Evolutionary conservation across 1,140 invertebrate species (phyloP).

Genomic region (Macrobrachium nipponense): DNA sequence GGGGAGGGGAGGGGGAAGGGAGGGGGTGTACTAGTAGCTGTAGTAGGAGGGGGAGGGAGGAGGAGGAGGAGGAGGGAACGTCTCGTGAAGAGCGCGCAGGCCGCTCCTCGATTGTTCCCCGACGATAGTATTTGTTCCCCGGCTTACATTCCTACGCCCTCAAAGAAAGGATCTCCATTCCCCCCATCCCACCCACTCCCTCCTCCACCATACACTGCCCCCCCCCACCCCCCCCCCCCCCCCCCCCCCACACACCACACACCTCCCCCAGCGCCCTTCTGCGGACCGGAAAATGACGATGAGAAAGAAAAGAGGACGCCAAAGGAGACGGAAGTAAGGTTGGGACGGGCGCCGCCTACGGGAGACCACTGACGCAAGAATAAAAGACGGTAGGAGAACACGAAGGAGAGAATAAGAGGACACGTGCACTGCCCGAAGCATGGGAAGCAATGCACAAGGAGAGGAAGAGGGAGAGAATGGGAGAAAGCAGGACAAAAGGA

Average conservation of each 20-base stretch:
- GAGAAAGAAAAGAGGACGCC: background rate
- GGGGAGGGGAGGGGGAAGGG: background rate
- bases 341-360: no score
- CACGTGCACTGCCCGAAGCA: background rate
- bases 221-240: background rate
- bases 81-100: background rate
- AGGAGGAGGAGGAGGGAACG: background rate
- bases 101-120: no score
- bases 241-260: background rate
- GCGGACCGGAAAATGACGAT: background rate
- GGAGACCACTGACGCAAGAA: no score
- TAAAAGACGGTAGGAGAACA: background rate
- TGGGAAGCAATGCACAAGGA: background rate
- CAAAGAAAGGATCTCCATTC: background rate
- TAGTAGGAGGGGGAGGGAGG: background rate
- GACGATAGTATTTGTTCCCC: no score
- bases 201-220: background rate
- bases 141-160: background rate
- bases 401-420: background rate
- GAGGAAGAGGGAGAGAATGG: constrained; percentile 5
- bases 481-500: constrained; percentile 30
- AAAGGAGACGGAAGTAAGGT: no score
- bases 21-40: no score
- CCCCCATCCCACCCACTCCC: background rate
- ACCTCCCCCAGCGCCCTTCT: background rate